phyloP scores from a whole-genome alignment of 2,888 invertebrate genomes.

The Drosophila cyrtoloma region DNA sequence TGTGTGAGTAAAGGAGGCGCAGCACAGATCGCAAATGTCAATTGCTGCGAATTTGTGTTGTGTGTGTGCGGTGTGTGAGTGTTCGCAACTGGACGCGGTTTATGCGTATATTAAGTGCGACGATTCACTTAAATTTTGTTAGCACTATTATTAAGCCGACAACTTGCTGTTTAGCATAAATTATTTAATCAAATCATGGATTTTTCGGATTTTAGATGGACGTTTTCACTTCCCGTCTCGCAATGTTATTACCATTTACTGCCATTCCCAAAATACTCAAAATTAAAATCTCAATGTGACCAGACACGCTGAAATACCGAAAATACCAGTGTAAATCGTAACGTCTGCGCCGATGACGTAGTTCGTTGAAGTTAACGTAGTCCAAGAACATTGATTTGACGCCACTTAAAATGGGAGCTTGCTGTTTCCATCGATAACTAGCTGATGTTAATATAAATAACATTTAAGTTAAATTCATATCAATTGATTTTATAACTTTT shows the following conservation, averaged over 20 bases:
- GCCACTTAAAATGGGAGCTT: not conserved
- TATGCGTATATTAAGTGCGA: not conserved
- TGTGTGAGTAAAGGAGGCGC: constrained; percentile 56
- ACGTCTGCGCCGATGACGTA: constrained; percentile 1
- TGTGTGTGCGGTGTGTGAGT: constrained; percentile 2
- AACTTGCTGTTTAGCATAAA: constrained; percentile 1
- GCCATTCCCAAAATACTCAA: constrained; percentile 60
- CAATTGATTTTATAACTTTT: not conserved
- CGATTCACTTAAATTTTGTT: constrained; percentile 2
- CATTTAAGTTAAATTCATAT: not conserved
- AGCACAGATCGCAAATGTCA: constrained; percentile 60
- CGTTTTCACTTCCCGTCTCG: constrained; percentile 64
- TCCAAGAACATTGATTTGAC: not conserved
- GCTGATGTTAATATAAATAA: not conserved
- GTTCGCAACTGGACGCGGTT: constrained; percentile 40
- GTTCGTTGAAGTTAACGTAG: constrained; percentile 7
- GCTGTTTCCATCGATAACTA: not conserved
- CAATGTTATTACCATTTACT: constrained; percentile 65
- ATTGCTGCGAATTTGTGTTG: constrained; percentile 32
- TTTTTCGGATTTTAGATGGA: constrained; percentile 48
- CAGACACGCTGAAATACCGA: constrained; percentile 29
- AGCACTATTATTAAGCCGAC: not conserved
- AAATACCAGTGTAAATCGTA: constrained; percentile 1
- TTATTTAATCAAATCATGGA: constrained; percentile 35
- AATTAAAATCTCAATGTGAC: constrained; percentile 37